These are phyloP conservation scores for Tortrix viridana DNA, from an alignment of 2,888 invertebrate genomes.

Conservation along the genomic window DNA sequence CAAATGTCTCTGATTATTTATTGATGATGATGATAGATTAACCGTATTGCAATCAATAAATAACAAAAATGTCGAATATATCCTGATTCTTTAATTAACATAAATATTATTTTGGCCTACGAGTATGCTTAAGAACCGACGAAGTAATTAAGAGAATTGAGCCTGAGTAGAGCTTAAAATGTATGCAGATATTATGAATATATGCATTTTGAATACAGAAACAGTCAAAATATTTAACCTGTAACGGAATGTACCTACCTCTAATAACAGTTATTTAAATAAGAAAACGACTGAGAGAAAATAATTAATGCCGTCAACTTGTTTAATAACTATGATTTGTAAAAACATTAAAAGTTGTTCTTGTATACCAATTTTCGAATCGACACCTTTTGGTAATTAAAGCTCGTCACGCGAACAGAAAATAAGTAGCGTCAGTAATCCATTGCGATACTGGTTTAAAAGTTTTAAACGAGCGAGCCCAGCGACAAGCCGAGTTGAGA, in stretches of 20 bases:
- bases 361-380: constrained; percentile 74
- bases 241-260: background rate
- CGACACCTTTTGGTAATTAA: constrained; percentile 80
- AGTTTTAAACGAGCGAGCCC: constrained; percentile 57
- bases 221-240: background rate
- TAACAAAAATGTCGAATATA: background rate
- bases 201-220: background rate
- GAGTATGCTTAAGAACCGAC: too few relatives aligned
- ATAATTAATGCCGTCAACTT: constrained; percentile 34
- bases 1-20: constrained; percentile 32
- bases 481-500: constrained; percentile 64
- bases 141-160: background rate
- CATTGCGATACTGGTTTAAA: constrained; percentile 72
- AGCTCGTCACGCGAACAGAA: constrained; percentile 75
- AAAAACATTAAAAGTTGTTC: constrained; percentile 64
- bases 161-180: too few relatives aligned
- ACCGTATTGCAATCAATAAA: background rate
- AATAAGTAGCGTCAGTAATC: constrained; percentile 64
- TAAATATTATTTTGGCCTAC: background rate
- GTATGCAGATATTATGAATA: too few relatives aligned
- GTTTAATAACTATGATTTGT: constrained; percentile 74
- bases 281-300: background rate
- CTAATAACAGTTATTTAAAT: background rate
- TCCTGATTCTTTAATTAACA: constrained; percentile 7
- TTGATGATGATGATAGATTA: constrained; percentile 30